Conservation (phyloP, 2,797 vertebrate species). For the Hephaestus fuliginosus region DNA sequence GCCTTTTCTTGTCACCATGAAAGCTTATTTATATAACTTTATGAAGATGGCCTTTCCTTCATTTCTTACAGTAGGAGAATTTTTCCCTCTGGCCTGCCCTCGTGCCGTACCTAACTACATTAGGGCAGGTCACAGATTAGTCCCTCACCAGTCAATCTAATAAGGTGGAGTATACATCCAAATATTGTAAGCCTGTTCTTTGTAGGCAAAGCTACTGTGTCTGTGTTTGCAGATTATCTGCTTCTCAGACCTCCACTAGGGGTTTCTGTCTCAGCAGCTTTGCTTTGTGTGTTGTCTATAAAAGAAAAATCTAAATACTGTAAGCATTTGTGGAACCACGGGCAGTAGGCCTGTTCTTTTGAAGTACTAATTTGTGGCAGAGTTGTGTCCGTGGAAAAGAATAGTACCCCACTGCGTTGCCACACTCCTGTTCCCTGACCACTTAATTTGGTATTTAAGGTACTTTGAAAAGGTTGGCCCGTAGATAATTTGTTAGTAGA, state of each 20-base stretch:
- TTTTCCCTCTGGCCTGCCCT: not conserved
- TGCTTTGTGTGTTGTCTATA: conserved; percentile 1
- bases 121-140: conserved; percentile 12
- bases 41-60: not conserved
- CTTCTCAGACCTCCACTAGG: conserved; percentile 13
- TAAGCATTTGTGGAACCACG: conserved; percentile 16
- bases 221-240: conserved; percentile 15
- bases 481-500: conserved; percentile 51
- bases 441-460: conserved; percentile 58
- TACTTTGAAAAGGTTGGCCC: conserved; percentile 50
- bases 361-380: conserved; percentile 36
- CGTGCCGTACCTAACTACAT: not conserved
- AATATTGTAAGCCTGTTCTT: conserved; percentile 22
- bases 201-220: conserved; percentile 13
- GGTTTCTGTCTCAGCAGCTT: not conserved
- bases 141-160: conserved; percentile 34
- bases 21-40: conserved; percentile 16
- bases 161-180: conserved; percentile 37
- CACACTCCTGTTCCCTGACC: conserved; percentile 40
- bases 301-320: conserved; percentile 17
- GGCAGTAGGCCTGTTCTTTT: conserved; percentile 21
- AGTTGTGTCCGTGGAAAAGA: conserved; percentile 39
- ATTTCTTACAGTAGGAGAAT: not conserved
- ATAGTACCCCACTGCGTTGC: conserved; percentile 17
- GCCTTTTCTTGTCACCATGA: conserved; percentile 32